phyloP scores from a whole-genome alignment of 2,113 vertebrate genomes.

The Recurvirostra avosetta region DNA sequence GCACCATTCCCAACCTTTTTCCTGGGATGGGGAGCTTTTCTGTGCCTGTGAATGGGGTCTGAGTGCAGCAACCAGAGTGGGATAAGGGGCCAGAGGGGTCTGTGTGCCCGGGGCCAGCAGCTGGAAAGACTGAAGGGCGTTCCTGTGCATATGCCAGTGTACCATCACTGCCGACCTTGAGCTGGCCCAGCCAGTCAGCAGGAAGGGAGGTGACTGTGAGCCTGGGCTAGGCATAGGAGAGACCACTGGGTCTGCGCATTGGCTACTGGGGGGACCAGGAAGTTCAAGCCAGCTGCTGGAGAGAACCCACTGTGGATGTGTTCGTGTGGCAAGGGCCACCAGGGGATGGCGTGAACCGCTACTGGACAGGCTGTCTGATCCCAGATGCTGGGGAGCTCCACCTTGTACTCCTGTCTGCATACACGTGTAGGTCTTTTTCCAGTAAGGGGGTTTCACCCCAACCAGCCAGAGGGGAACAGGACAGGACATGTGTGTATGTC shows the following conservation, averaged over 20 bases:
- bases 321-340: not conserved
- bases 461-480: not conserved
- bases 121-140: not conserved
- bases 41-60: too few species aligned
- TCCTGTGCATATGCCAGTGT: accelerated
- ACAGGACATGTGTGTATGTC: too few species aligned
- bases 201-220: accelerated
- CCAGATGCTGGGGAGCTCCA: not conserved
- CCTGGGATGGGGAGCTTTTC: not conserved
- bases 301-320: accelerated
- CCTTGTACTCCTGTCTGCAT: not conserved
- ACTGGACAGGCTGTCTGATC: not conserved
- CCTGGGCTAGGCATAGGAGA: accelerated
- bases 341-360: accelerated
- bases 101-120: not conserved
- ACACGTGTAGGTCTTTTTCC: accelerated
- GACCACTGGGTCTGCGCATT: not conserved
- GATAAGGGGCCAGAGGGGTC: not conserved
- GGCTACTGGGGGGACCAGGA: not conserved
- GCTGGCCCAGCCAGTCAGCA: too few species aligned
- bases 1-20: not conserved
- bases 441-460: not conserved
- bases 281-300: not conserved
- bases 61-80: too few species aligned
- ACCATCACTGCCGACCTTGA: too few species aligned